These are phyloP conservation scores for Periophthalmus modestus DNA, from an alignment of 2,113 vertebrate species.

Conservation along the genomic window DNA sequence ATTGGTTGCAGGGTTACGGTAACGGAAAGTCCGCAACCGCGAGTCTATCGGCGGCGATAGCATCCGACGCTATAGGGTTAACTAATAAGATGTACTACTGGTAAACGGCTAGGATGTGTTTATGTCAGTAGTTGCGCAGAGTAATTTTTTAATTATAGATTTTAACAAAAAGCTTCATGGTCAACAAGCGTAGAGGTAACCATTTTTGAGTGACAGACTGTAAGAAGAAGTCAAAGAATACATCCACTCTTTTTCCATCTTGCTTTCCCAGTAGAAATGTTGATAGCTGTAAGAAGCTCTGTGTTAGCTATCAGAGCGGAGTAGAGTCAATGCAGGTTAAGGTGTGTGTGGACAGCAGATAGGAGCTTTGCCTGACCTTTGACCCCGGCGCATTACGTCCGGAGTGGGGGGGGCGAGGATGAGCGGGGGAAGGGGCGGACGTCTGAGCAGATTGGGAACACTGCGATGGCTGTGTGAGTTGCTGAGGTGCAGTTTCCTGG, in stretches of 20 bases:
- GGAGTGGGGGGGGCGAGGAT: conserved; percentile 18
- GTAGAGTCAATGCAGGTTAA: conserved; percentile 43
- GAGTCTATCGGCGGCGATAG: too few relatives aligned
- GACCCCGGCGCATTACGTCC: conserved; percentile 38
- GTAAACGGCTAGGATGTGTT: too few relatives aligned
- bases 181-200: too few relatives aligned
- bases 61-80: too few relatives aligned
- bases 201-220: too few relatives aligned
- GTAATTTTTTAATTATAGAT: too few relatives aligned
- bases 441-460: conserved; percentile 41
- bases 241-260: neutral
- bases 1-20: too few relatives aligned
- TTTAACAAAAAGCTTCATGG: too few relatives aligned
- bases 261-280: neutral
- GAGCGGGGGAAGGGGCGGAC: neutral
- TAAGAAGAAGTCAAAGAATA: too few relatives aligned
- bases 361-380: conserved; percentile 40
- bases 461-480: conserved; percentile 27
- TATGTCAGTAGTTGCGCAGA: too few relatives aligned
- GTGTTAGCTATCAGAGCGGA: neutral
- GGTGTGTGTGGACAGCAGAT: conserved; percentile 22
- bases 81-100: too few relatives aligned
- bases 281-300: neutral
- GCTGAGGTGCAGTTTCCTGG: conserved; percentile 42
- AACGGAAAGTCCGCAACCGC: too few relatives aligned